A percentile compares a stretch with the other conserved stretches of the same genome.
These are phyloP conservation scores for Tribolium castaneum DNA, from an alignment of 1,140 invertebrate species.

Conservation along the genomic window DNA sequence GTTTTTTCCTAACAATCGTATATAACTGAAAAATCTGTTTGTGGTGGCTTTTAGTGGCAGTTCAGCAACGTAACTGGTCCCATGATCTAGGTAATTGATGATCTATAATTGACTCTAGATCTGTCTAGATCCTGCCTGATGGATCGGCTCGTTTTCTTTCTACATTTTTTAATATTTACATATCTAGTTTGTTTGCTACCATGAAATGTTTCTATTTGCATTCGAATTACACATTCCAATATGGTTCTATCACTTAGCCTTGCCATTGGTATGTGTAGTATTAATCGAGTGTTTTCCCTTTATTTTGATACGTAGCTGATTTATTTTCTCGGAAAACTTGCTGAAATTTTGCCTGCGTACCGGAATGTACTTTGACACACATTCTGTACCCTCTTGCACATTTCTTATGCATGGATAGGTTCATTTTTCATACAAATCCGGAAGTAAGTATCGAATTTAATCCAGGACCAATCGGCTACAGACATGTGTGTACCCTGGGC, in stretches of 20 bases:
- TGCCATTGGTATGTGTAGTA: slow-evolving; percentile 54
- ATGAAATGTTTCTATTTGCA: slow-evolving; percentile 49
- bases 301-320: slow-evolving; percentile 15
- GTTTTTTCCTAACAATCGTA: not conserved
- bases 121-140: slow-evolving; percentile 63
- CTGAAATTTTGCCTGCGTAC: slow-evolving; percentile 56
- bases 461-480: not conserved
- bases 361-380: slow-evolving; percentile 63
- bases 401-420: slow-evolving; percentile 61
- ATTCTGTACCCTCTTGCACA: slow-evolving; percentile 63
- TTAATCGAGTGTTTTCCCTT: slow-evolving; percentile 31
- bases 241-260: slow-evolving; percentile 49
- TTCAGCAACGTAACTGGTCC: slow-evolving; percentile 79
- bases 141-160: slow-evolving; percentile 57
- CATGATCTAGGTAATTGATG: slow-evolving; percentile 78
- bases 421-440: slow-evolving; percentile 22
- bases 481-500: slow-evolving; percentile 43
- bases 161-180: slow-evolving; percentile 45
- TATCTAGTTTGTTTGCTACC: slow-evolving; percentile 50
- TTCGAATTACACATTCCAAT: slow-evolving; percentile 48
- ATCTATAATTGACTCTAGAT: slow-evolving; percentile 62
- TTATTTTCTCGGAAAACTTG: slow-evolving; percentile 24
- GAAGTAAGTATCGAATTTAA: slow-evolving; percentile 24
- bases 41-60: slow-evolving; percentile 76
- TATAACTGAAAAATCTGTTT: slow-evolving; percentile 54